Conservation (phyloP, 23 tunicate species). For the Corella eumyota region DNA sequence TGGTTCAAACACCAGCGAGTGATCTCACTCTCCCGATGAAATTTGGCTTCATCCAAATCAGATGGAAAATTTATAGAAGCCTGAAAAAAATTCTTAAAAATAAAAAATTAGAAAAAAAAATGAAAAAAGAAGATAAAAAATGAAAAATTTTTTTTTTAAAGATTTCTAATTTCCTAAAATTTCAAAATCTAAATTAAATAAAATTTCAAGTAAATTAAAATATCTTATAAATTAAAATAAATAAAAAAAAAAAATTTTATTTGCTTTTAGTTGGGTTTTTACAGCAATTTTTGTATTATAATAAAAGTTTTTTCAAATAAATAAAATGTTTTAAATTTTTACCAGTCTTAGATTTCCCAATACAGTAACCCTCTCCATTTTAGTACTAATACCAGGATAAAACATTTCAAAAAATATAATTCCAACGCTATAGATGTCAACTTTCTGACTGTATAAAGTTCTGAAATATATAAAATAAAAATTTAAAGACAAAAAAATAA, state of each 20-base stretch:
- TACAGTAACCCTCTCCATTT: constrained; percentile 78
- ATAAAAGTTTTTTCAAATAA: not conserved
- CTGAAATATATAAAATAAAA: constrained; percentile 8
- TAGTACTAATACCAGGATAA: constrained; percentile 45
- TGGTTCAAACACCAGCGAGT: constrained; percentile 81
- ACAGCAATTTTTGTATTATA: not conserved
- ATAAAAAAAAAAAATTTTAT: not conserved
- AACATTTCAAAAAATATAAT: constrained; percentile 91
- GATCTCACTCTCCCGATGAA: constrained; percentile 42
- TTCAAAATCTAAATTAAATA: not conserved
- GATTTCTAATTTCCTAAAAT: no score
- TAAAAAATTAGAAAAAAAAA: no score
- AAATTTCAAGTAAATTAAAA: not conserved
- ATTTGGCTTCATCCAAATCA: constrained; percentile 44
- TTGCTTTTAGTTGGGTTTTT: no score
- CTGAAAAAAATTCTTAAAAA: constrained; percentile 13
- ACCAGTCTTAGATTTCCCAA: constrained; percentile 56
- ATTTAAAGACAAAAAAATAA: not conserved
- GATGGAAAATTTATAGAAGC: constrained; percentile 48
- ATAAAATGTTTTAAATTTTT: no score
- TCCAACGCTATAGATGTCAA: constrained; percentile 89
- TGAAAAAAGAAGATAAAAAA: no score
- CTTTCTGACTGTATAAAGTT: constrained; percentile 67
- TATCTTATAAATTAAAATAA: not conserved
- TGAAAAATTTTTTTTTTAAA: no score